These are phyloP conservation scores for Himantopus leucocephalus DNA, from an alignment of 2,113 vertebrate species.

Conservation along the genomic window DNA sequence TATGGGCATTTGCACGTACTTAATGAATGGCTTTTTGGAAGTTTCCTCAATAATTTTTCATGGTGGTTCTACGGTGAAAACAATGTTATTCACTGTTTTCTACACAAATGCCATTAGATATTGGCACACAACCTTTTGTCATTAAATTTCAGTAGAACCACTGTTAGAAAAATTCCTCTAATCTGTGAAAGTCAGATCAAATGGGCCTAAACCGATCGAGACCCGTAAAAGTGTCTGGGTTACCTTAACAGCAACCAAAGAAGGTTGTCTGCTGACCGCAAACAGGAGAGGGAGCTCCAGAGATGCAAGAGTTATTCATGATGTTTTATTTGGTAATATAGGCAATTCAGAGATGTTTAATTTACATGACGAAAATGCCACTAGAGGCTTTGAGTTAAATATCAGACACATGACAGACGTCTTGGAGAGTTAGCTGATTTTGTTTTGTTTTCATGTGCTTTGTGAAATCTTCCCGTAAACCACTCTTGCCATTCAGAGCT, in stretches of 20 bases:
- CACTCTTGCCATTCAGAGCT: background rate
- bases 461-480: background rate
- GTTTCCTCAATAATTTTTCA: background rate
- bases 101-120: background rate
- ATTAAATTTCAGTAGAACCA: background rate
- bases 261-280: background rate
- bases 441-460: conserved; percentile 27
- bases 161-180: background rate
- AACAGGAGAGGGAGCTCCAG: conserved; percentile 61
- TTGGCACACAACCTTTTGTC: background rate
- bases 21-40: background rate
- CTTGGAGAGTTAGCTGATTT: background rate
- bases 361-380: conserved; percentile 11
- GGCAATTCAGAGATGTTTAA: background rate
- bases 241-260: background rate
- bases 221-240: background rate
- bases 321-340: conserved; percentile 1
- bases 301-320: conserved; percentile 9
- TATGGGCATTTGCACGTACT: background rate
- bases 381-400: conserved; percentile 15
- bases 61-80: background rate
- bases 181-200: background rate
- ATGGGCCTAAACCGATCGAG: background rate
- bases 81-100: background rate
- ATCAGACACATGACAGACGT: background rate